These are phyloP conservation scores for Neodontobutis hainanensis DNA, from an alignment of 2,113 vertebrate genomes.

Conservation along the genomic window DNA sequence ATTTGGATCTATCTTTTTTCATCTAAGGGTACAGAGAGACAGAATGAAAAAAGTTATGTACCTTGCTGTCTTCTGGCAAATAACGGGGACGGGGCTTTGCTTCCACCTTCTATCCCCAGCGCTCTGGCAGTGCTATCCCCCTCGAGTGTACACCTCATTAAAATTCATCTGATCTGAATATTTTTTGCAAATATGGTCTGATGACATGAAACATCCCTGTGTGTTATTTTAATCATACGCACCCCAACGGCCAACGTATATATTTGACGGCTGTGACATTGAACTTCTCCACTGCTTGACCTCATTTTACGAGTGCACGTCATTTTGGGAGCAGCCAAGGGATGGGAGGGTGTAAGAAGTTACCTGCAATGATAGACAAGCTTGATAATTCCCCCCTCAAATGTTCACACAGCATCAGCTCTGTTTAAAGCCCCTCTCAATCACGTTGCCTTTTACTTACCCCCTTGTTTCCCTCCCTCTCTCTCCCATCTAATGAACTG, in stretches of 20 bases:
- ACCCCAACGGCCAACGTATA: slow-evolving; percentile 91
- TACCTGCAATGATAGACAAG: slow-evolving; percentile 74
- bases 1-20: slow-evolving; percentile 74
- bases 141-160: slow-evolving; percentile 97
- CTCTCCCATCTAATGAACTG: slow-evolving; percentile 75
- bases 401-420: slow-evolving; percentile 76
- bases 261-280: slow-evolving; percentile 89
- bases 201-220: slow-evolving; percentile 89
- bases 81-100: slow-evolving; percentile 86
- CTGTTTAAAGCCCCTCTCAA: slow-evolving; percentile 78
- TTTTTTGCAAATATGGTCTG: slow-evolving; percentile 96
- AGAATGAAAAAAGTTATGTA: slow-evolving; percentile 93
- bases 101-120: slow-evolving; percentile 78
- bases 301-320: slow-evolving; percentile 80
- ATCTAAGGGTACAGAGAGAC: slow-evolving; percentile 73
- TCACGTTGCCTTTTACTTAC: slow-evolving; percentile 47
- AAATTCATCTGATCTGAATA: slow-evolving; percentile 99
- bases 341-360: slow-evolving; percentile 42
- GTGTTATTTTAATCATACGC: slow-evolving; percentile 93
- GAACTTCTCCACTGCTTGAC: slow-evolving; percentile 84
- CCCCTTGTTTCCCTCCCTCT: background rate
- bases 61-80: slow-evolving; percentile 97
- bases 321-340: slow-evolving; percentile 45
- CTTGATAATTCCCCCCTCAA: slow-evolving; percentile 71
- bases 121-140: slow-evolving; percentile 91